phyloP scores from a whole-genome alignment of 1,140 invertebrate species.

The Ridgeia piscesae region DNA sequence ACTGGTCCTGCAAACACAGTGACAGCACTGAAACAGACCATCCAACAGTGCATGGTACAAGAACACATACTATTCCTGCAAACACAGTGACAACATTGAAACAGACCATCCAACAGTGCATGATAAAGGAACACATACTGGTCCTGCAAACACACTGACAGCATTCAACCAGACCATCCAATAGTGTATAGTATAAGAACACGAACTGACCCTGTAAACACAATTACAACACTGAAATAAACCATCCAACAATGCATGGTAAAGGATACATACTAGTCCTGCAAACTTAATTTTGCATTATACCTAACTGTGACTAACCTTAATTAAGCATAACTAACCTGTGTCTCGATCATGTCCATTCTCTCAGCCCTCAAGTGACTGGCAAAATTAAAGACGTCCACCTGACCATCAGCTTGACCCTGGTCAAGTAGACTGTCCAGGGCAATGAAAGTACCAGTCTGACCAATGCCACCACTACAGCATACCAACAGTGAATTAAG shows the following conservation, averaged over 20 bases:
- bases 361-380: conserved; percentile 53
- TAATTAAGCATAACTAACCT: conserved; percentile 42
- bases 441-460: conserved; percentile 59
- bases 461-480: conserved; percentile 56
- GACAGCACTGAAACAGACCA: too few relatives aligned
- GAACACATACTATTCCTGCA: too few relatives aligned
- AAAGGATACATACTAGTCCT: conserved; percentile 62
- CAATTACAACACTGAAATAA: background rate
- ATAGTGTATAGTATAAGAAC: background rate
- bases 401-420: conserved; percentile 44
- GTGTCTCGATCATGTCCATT: conserved; percentile 58
- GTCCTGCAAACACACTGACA: too few relatives aligned
- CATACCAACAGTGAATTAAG: conserved; percentile 11
- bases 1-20: too few relatives aligned
- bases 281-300: background rate
- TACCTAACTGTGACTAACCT: background rate
- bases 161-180: background rate
- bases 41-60: too few relatives aligned
- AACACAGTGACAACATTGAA: too few relatives aligned
- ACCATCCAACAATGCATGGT: conserved; percentile 63
- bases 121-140: too few relatives aligned
- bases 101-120: too few relatives aligned
- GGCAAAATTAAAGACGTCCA: conserved; percentile 55
- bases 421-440: conserved; percentile 54
- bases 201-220: background rate